Base-by-base conservation (phyloP, 2,888 invertebrate species). In the Tachystola acroxantha region DNA sequence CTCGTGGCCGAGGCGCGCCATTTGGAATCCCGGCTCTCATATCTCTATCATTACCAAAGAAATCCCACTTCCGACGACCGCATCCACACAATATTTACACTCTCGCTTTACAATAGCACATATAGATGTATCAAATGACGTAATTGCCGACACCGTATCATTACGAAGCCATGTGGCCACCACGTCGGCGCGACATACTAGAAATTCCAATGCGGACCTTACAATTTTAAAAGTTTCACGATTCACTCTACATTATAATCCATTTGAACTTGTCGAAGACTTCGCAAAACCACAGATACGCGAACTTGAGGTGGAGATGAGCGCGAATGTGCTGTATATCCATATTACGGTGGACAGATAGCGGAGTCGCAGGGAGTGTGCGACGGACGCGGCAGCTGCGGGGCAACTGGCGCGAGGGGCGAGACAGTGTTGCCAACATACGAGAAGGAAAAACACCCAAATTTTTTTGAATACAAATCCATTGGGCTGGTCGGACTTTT, bases 221-320 rank as follows among this genome's bases (percentile, higher is more conserved):
- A 76, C 56, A 70, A 66, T 73, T 67, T 64, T 66, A 67, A 58
- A 55, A 53, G 59, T 64, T 64, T 63, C 60, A 59, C 53, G 60
- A 51, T 59, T 60, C 80, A 82, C 82, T 84, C 80, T 78, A 86
- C 78, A 86, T 82, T 81, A 85, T 86, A 86, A 86, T 86, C 86
- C 86, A 85, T 86, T 84, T 84, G 68, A 74, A 78, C 66, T 85
- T 85, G 66, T 82, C 85, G 62, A 76, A 76, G 53, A 85, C 72
- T 79, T 82, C 78, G 67, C 82, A 80, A 60, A 86, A 84, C 85
- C 86, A 86, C 78, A 78, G 70, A 77, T 80, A 84, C 49, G 78
- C 72, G 65, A 84, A 85, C 69, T 79, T 75, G 76, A 72, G 79
- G 75, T 73, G 77, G 72, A 75, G 72, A 69, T 75, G 79, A 68